phyloP scores from a whole-genome alignment of 2,797 vertebrate species.

The Iguana delicatissima region DNA sequence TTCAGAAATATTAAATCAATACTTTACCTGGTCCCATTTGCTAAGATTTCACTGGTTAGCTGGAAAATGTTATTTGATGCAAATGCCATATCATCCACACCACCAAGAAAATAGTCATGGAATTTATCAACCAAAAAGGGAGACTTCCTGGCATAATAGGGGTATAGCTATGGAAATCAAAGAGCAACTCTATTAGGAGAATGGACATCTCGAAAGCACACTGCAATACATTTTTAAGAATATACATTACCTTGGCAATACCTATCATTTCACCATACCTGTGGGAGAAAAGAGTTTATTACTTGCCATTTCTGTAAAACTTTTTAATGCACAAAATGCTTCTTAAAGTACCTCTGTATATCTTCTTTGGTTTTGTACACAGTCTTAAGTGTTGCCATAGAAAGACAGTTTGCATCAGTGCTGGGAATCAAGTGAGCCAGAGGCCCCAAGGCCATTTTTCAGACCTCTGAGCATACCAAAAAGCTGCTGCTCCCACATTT shows the following conservation, averaged over 20 bases:
- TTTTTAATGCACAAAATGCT: conserved; percentile 3
- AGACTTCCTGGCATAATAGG: conserved; percentile 78
- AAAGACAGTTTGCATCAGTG: not conserved
- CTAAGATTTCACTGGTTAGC: conserved; percentile 77
- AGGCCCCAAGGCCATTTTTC: not conserved
- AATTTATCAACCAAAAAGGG: conserved; percentile 84
- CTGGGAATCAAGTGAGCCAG: too few relatives aligned
- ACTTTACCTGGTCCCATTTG: conserved; percentile 79
- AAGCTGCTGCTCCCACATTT: not conserved
- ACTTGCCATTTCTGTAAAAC: conserved; percentile 18
- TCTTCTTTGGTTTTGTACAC: not conserved
- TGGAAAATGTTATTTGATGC: conserved; percentile 82
- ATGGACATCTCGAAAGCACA: not conserved
- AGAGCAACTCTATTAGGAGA: conserved; percentile 21
- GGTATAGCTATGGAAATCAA: conserved; percentile 75
- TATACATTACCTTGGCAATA: conserved; percentile 76
- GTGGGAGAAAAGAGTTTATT: conserved; percentile 32
- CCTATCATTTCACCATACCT: conserved; percentile 80
- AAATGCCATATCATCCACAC: conserved; percentile 83
- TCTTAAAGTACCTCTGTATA: not conserved
- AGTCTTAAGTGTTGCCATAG: not conserved
- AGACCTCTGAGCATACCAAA: too few relatives aligned
- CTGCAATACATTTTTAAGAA: conserved; percentile 25
- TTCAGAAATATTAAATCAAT: not conserved
- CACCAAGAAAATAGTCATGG: conserved; percentile 84